Evolutionary conservation across 2,113 vertebrate genomes (phyloP).

Genomic region (Mormyrus lacerda): DNA sequence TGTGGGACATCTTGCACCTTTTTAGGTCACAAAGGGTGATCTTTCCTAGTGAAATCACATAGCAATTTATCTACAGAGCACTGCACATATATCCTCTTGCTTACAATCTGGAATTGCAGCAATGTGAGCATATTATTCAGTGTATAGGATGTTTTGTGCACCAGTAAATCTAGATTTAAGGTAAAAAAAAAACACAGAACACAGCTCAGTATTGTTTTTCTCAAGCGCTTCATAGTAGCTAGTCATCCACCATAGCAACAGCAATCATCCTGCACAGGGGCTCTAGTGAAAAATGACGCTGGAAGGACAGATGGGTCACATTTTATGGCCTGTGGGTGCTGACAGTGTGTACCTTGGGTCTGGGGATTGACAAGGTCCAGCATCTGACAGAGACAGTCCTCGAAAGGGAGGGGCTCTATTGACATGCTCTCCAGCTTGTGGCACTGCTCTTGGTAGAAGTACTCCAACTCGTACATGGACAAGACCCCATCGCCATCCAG

Average conservation of each 20-base stretch:
- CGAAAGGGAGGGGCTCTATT: slow-evolving; percentile 86
- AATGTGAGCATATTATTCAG: not conserved
- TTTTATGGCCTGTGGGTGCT: not conserved
- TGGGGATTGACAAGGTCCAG: slow-evolving; percentile 85
- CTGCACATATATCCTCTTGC: not conserved
- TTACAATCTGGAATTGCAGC: not conserved
- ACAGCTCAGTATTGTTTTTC: not conserved
- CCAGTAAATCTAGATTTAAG: not conserved
- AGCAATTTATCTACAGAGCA: not conserved
- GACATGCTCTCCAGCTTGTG: slow-evolving; percentile 80
- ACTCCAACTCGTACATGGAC: slow-evolving; percentile 88
- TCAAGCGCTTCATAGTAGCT: not conserved
- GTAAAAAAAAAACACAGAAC: not conserved
- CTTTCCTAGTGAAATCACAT: slow-evolving; percentile 57
- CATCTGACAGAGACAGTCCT: slow-evolving; percentile 94
- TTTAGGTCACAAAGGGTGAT: slow-evolving; percentile 88
- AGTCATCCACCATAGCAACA: not conserved
- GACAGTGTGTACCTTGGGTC: slow-evolving; percentile 60
- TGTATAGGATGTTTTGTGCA: not conserved
- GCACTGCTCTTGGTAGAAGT: slow-evolving; percentile 92
- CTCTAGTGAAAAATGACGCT: not conserved
- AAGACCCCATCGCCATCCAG: slow-evolving; percentile 85
- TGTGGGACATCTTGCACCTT: slow-evolving; percentile 71
- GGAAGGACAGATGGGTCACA: not conserved
- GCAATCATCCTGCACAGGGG: not conserved